Conservation (phyloP, 1,140 invertebrate species). For the Ceratina calcarata region DNA sequence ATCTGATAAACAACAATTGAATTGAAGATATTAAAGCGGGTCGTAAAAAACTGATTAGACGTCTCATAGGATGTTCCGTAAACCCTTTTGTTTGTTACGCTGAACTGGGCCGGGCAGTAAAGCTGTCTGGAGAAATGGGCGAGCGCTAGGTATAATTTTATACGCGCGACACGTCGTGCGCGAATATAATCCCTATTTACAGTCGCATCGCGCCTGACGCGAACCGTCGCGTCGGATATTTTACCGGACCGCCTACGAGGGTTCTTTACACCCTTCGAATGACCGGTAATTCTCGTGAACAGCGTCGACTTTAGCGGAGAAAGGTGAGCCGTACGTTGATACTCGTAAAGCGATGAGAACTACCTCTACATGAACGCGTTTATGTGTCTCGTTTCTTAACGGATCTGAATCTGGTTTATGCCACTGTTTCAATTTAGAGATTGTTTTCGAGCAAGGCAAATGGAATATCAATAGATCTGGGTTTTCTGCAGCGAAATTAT, state of each 20-base stretch:
- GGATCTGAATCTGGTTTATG: background rate
- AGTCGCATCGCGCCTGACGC: constrained; percentile 23
- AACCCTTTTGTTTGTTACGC: background rate
- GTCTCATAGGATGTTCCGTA: background rate
- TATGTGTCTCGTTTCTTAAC: constrained; percentile 5
- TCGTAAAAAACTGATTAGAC: constrained; percentile 14
- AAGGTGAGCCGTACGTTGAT: background rate
- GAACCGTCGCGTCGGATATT: constrained; percentile 21
- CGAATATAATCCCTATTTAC: constrained; percentile 48
- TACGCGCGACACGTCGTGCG: constrained; percentile 1
- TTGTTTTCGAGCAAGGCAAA: too few relatives aligned
- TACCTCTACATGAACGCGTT: background rate
- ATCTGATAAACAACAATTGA: too few relatives aligned
- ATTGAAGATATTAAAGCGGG: background rate
- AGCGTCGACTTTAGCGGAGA: constrained; percentile 28
- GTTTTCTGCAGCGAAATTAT: too few relatives aligned
- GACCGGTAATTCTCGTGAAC: constrained; percentile 38
- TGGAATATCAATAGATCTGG: too few relatives aligned
- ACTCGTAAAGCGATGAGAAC: constrained; percentile 32
- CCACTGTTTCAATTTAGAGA: background rate
- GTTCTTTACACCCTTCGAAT: constrained; percentile 43
- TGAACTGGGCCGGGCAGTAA: constrained; percentile 8
- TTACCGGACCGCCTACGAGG: constrained; percentile 13
- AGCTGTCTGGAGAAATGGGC: background rate
- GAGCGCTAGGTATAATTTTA: constrained; percentile 21